Percentiles rank a stretch among this genome's conserved stretches.
phyloP scores from a whole-genome alignment of 2,113 vertebrate species.

The Istiophorus platypterus region DNA sequence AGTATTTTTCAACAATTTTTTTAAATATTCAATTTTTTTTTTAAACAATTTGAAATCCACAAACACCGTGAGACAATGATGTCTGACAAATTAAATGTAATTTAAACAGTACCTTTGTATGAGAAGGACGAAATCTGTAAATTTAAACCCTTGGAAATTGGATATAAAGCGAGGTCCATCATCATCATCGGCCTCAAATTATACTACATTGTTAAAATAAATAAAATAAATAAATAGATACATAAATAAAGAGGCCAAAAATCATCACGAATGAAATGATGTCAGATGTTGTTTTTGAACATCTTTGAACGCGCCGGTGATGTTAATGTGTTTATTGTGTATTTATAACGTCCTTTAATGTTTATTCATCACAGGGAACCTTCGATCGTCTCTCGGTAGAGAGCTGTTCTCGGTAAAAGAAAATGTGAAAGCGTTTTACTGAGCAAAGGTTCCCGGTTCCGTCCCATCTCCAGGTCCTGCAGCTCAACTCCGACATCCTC shows the following conservation, averaged over 20 bases:
- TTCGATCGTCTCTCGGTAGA: neutral
- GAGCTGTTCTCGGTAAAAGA: no score
- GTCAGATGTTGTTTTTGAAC: neutral
- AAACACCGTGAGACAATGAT: no score
- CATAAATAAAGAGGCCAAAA: slow-evolving; percentile 20
- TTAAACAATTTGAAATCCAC: no score
- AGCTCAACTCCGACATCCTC: slow-evolving; percentile 97
- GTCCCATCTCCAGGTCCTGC: slow-evolving; percentile 87
- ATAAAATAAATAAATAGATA: no score
- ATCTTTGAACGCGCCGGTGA: no score
- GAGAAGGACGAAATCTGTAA: neutral
- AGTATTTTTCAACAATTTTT: no score
- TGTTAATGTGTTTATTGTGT: no score
- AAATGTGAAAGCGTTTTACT: neutral
- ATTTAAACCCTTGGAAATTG: neutral
- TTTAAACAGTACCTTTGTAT: neutral
- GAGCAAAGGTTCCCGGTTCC: neutral
- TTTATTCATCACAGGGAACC: neutral
- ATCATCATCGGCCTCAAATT: neutral
- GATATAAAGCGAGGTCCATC: neutral
- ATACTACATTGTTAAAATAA: neutral
- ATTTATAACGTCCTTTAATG: no score
- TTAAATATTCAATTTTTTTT: no score
- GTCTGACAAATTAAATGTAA: no score
- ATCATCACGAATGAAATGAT: neutral